A percentile compares a stretch with the other conserved stretches of the same genome.
Conservation (phyloP, 2,797 vertebrate genomes). For the Rhincodon typus region DNA sequence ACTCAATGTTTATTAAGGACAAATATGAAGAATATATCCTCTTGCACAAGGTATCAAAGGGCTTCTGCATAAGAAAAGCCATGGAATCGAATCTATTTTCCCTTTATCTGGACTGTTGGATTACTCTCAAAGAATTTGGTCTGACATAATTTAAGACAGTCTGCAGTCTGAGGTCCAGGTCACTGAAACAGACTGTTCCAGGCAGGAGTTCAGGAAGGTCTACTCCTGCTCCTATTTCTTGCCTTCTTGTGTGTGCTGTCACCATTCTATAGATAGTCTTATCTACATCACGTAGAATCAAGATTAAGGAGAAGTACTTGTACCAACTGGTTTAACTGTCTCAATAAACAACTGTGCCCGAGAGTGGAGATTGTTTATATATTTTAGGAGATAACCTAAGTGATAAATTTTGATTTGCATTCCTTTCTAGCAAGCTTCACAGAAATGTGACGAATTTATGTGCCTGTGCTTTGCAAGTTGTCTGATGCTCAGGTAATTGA, state of each 20-base stretch:
- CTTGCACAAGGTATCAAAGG: too few species aligned
- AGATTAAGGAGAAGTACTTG: neutral
- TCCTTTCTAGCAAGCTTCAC: neutral
- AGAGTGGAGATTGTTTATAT: neutral
- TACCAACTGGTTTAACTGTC: neutral
- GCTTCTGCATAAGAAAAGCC: too few species aligned
- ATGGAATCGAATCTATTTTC: too few species aligned
- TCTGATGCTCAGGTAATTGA: neutral
- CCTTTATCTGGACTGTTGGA: too few species aligned
- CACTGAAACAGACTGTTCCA: neutral
- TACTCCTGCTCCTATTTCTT: too few species aligned
- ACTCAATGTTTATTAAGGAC: too few species aligned
- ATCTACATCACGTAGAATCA: neutral
- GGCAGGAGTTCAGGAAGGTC: neutral
- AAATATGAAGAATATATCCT: too few species aligned
- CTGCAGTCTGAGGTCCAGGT: too few species aligned
- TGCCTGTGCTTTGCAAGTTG: neutral
- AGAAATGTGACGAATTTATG: neutral
- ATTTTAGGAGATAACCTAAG: neutral
- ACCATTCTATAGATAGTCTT: neutral
- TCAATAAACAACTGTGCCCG: neutral
- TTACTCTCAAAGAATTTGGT: too few species aligned
- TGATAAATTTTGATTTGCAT: slow-evolving; percentile 1
- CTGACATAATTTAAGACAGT: too few species aligned
- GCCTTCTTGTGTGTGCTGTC: neutral